A percentile compares a stretch with the other conserved stretches of the same genome.
Conservation (phyloP, 92 coral and sea anemone genomes). For the Siderastrea siderea region DNA sequence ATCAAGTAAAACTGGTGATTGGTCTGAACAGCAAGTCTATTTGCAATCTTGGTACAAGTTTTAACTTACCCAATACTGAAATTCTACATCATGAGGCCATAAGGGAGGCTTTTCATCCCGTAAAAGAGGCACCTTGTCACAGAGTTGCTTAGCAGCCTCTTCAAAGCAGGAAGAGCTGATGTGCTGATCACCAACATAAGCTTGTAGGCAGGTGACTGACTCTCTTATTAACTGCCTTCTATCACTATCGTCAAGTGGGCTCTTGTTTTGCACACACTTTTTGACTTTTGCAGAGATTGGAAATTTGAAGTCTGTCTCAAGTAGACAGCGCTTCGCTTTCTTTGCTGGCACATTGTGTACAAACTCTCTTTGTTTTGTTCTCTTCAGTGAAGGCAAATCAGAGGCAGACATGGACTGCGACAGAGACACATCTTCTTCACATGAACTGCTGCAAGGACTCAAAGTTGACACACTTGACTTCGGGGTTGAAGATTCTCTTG, state of each 20-base stretch:
- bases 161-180: neutral
- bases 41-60: no score
- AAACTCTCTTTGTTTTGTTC: constrained; percentile 7
- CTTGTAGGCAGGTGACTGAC: constrained; percentile 33
- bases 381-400: constrained; percentile 17
- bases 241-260: constrained; percentile 7
- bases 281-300: constrained; percentile 15
- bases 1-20: no score
- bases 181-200: constrained; percentile 18
- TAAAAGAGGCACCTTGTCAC: constrained; percentile 1
- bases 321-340: neutral
- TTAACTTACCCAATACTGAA: constrained; percentile 40
- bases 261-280: constrained; percentile 30
- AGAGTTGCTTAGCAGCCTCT: constrained; percentile 4
- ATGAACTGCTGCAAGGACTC: neutral
- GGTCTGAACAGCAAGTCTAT: no score
- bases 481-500: neutral
- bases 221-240: constrained; percentile 41
- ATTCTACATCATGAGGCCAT: constrained; percentile 31
- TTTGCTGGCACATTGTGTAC: neutral
- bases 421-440: constrained; percentile 1
- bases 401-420: neutral
- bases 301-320: constrained; percentile 25
- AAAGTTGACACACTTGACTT: neutral
- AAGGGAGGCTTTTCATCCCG: constrained; percentile 25